Evolutionary conservation across 2,888 invertebrate species (phyloP).

Genomic region (Danaus chrysippus): DNA sequence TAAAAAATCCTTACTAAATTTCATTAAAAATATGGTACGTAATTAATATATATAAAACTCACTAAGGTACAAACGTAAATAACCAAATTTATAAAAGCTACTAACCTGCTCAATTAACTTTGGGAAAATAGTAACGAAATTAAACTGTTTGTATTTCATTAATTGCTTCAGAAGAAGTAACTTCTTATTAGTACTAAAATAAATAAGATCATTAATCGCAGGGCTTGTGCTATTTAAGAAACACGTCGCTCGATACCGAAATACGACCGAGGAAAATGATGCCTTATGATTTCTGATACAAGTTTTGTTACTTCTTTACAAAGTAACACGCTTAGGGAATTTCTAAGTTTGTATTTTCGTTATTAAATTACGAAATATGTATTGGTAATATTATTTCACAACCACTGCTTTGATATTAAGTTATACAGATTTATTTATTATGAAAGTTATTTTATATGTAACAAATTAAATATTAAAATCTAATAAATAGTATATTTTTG

Average conservation of each 20-base stretch:
- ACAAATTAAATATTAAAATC: too few relatives aligned
- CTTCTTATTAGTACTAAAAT: conserved; percentile 28
- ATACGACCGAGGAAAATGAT: not conserved
- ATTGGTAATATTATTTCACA: too few relatives aligned
- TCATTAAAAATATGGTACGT: too few relatives aligned
- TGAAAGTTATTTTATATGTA: too few relatives aligned
- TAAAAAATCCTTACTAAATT: too few relatives aligned
- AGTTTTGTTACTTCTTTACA: conserved; percentile 5
- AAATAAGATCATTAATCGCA: conserved; percentile 26
- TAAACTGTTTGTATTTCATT: conserved; percentile 22
- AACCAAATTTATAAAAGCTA: too few relatives aligned
- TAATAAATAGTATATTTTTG: too few relatives aligned
- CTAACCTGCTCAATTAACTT: not conserved
- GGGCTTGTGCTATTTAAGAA: conserved; percentile 18
- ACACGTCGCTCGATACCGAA: conserved; percentile 5
- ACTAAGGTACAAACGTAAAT: too few relatives aligned
- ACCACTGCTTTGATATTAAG: too few relatives aligned
- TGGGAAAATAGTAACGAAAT: conserved; percentile 8
- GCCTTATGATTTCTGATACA: conserved; percentile 3
- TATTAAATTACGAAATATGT: not conserved
- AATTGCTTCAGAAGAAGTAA: conserved; percentile 24
- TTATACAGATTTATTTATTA: too few relatives aligned
- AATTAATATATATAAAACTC: too few relatives aligned
- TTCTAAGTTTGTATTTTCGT: not conserved
- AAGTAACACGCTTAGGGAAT: conserved; percentile 1